Evolutionary conservation across 2,888 invertebrate genomes (phyloP).

Genomic region (Gymnosoma rotundatum): DNA sequence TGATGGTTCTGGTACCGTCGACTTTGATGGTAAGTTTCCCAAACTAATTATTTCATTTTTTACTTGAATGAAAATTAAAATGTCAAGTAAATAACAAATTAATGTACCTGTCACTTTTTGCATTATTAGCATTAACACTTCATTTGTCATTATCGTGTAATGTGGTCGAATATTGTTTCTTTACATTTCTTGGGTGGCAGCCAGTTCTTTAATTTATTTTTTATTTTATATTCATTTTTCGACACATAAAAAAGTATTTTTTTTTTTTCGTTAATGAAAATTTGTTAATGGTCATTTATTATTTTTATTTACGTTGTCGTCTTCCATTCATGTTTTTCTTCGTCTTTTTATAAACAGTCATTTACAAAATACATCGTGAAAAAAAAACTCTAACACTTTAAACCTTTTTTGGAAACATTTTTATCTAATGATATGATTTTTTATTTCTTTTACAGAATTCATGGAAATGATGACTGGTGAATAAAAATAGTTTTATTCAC

Average conservation of each 20-base stretch:
- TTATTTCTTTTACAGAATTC: constrained; percentile 88
- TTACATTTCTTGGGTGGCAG: not conserved
- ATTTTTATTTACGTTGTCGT: too few species aligned
- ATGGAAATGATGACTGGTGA: constrained; percentile 98
- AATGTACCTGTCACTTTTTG: not conserved
- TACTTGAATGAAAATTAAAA: not conserved
- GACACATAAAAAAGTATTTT: too few species aligned
- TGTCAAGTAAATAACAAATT: not conserved
- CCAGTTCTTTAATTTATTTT: too few species aligned
- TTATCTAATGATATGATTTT: constrained; percentile 74
- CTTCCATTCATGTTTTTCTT: too few species aligned
- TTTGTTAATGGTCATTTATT: too few species aligned
- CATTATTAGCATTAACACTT: not conserved
- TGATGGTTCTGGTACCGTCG: constrained; percentile 98
- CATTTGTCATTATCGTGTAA: not conserved
- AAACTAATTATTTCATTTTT: not conserved
- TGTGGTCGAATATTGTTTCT: not conserved
- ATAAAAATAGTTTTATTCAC: constrained; percentile 83
- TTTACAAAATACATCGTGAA: too few species aligned
- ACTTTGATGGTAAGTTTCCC: constrained; percentile 93
- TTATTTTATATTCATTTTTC: too few species aligned
- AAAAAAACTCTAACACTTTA: too few species aligned
- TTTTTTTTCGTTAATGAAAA: too few species aligned
- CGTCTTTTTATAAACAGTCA: too few species aligned
- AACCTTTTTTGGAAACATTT: not conserved